Percentiles rank a stretch among this genome's conserved stretches.
These are phyloP conservation scores for Metaphire vulgaris DNA, from an alignment of 1,140 invertebrate species.

Conservation along the genomic window DNA sequence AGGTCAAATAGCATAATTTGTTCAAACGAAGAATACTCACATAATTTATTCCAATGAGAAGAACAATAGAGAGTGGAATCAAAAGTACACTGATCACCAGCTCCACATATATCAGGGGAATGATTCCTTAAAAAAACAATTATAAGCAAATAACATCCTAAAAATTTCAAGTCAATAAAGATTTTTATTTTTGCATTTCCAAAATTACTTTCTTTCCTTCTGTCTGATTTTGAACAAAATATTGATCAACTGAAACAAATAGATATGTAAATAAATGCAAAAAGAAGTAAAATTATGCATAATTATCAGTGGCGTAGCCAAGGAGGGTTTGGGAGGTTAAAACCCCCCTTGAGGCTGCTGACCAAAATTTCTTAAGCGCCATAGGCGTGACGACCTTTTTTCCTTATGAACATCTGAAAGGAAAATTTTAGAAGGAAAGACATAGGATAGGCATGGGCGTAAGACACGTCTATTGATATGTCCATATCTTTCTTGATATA, in stretches of 20 bases:
- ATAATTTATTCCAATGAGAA: constrained; percentile 25
- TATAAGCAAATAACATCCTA: not conserved
- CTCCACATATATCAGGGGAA: constrained; percentile 25
- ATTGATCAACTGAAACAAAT: not conserved
- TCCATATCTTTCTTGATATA: not conserved
- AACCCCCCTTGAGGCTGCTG: no score
- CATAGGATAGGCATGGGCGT: no score
- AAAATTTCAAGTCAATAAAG: not conserved
- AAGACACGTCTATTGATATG: not conserved
- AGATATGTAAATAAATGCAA: not conserved
- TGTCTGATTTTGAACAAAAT: not conserved
- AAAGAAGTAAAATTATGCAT: not conserved
- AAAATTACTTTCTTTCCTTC: no score
- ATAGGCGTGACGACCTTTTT: no score
- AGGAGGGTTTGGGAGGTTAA: no score
- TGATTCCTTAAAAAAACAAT: constrained; percentile 17
- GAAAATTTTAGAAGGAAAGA: no score
- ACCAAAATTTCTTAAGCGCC: no score
- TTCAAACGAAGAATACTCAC: constrained; percentile 13
- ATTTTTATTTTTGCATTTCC: no score
- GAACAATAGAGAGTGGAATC: constrained; percentile 11
- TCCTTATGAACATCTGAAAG: no score
- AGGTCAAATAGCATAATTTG: not conserved
- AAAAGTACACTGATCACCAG: constrained; percentile 2
- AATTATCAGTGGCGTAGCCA: not conserved